phyloP scores from a whole-genome alignment of 1,140 invertebrate species.

The Lucilia sericata region DNA sequence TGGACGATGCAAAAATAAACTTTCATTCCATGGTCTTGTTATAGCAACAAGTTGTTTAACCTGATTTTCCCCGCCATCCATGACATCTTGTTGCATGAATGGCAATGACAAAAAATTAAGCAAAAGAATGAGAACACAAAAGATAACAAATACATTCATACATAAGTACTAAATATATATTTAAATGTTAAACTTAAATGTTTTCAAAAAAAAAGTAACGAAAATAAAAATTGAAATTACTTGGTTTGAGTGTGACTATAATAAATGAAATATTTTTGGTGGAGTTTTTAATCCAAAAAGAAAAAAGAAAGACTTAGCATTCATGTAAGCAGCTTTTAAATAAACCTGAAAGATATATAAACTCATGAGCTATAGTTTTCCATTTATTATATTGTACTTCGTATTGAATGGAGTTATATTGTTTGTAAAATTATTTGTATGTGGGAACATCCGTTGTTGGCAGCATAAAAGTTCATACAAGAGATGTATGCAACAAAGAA shows the following conservation, averaged over 20 bases:
- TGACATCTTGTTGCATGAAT: constrained; percentile 9
- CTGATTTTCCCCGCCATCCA: constrained; percentile 3
- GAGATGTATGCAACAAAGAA: neutral
- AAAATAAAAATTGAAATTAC: neutral
- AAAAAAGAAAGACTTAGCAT: neutral
- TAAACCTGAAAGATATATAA: neutral
- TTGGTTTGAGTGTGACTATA: neutral
- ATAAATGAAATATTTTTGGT: neutral
- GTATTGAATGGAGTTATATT: neutral
- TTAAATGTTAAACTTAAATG: too few relatives aligned
- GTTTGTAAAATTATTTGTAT: neutral
- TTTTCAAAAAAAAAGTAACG: neutral
- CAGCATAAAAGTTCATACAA: neutral
- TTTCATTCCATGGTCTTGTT: constrained; percentile 3
- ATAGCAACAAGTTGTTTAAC: constrained; percentile 16
- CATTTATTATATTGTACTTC: neutral
- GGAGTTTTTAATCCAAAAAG: neutral
- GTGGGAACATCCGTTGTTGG: constrained; percentile 19
- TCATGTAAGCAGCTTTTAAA: neutral
- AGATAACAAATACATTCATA: neutral
- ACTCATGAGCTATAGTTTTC: neutral
- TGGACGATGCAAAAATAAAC: neutral
- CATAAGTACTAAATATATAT: neutral
- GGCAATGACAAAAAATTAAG: neutral
- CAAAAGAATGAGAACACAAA: neutral